A percentile compares a stretch with the other conserved stretches of the same genome.
These are phyloP conservation scores for Elgonia sp. DNA, from an alignment of 2,888 invertebrate genomes.

Conservation along the genomic window DNA sequence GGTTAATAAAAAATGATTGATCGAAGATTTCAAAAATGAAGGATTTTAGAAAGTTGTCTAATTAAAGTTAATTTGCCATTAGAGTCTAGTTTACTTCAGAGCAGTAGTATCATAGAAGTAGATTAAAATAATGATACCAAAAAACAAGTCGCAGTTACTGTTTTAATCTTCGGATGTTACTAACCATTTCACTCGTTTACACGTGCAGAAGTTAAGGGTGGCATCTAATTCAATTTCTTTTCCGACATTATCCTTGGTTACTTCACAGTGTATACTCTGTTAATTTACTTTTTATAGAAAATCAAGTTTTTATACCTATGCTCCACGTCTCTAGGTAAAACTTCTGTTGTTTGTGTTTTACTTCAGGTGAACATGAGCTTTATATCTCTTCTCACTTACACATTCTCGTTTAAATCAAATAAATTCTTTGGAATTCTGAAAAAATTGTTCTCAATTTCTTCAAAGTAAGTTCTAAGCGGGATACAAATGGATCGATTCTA, in stretches of 20 bases:
- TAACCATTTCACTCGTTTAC: not conserved
- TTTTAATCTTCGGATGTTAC: not conserved
- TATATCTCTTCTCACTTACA: not conserved
- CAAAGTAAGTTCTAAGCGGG: not conserved
- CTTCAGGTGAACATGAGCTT: not conserved
- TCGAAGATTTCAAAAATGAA: too few species aligned
- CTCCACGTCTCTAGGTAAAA: not conserved
- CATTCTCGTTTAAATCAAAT: not conserved
- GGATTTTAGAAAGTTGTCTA: not conserved
- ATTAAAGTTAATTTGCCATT: not conserved
- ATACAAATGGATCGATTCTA: not conserved
- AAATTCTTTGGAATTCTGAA: not conserved
- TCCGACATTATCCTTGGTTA: conserved; percentile 21
- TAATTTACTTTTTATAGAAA: conserved; percentile 29
- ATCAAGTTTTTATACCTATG: conserved; percentile 21
- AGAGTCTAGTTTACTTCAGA: not conserved
- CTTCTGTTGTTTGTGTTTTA: not conserved
- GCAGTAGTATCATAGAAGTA: not conserved
- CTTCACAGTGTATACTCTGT: not conserved
- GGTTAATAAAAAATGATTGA: too few species aligned
- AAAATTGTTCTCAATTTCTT: not conserved
- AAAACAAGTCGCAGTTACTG: not conserved
- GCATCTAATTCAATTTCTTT: conserved; percentile 21
- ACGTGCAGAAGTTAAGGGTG: not conserved
- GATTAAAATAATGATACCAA: not conserved